Base-by-base conservation (phyloP, 2,888 invertebrate genomes). In the Zygogramma bicolorata region DNA sequence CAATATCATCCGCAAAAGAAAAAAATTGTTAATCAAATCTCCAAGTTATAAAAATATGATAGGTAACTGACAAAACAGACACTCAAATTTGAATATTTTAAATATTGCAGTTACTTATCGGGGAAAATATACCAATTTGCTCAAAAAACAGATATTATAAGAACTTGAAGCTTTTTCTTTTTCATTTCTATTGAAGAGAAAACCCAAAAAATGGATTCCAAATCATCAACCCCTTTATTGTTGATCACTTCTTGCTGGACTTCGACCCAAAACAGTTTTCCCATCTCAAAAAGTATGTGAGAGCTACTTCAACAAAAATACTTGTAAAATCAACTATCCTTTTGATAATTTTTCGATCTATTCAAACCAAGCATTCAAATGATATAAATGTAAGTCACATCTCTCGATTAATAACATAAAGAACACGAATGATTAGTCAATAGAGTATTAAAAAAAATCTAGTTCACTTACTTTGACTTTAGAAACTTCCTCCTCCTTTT, bases 381-480 rank as follows among this genome's bases (percentile, higher is more conserved):
- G 40, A 10, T 62, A 13, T 7, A 40, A 66, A 59, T 69, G 72
- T 70, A 38, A 76, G 73, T 76, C 70, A 75, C 74, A 73, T 75
- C 49, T 71, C 20, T 67, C 59, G 58, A 71, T 67, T 68, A 68
- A 70, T 58, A 73, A 76, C 70, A 68, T 61, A 65, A 71, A 67
- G 59, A 70, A 73, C 73, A 74, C 75, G 68, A 71, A 70, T 60
- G 68, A 74, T 75, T 77, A 73, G 76, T 77, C 20, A 63, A 3
- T 10, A 46, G 10, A 68, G 42, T 46, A 49, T 40, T 15, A 63
- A 58, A 31, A 58, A 60, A 40, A 20, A 49, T 18, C 40, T 49
- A 27, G 57, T 59, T 10, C 60, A 81, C 82, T 82, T 79, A 84
- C 83, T 77, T 80, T 80, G 46, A 83, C 75, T 78, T 80, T 79